phyloP scores from a whole-genome alignment of 2,888 invertebrate genomes.

The Microlaimidae sp. region DNA sequence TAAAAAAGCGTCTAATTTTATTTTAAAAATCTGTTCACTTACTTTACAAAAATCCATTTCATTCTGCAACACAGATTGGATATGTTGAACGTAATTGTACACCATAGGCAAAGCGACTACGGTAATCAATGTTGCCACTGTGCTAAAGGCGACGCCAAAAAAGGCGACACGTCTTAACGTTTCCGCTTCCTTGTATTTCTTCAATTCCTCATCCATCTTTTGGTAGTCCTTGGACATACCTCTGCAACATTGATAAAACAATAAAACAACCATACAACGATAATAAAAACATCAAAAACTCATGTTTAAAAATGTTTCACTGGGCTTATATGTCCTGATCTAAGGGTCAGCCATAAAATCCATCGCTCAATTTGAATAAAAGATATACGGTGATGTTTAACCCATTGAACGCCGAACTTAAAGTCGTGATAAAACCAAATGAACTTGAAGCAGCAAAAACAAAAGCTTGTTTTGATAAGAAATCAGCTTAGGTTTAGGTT shows the following conservation, averaged over 20 bases:
- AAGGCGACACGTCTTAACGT: slow-evolving; percentile 28
- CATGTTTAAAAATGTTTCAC: too few relatives aligned
- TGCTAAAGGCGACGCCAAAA: slow-evolving; percentile 26
- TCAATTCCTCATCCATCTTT: slow-evolving; percentile 22
- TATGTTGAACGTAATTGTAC: slow-evolving; percentile 31
- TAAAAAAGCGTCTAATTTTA: too few relatives aligned
- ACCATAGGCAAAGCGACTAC: slow-evolving; percentile 28
- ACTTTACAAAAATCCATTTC: slow-evolving; percentile 32
- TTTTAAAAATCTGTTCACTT: neutral
- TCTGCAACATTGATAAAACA: neutral
- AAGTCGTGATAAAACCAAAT: too few relatives aligned
- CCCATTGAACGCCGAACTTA: neutral
- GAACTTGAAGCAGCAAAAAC: too few relatives aligned
- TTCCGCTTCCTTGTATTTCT: slow-evolving; percentile 25
- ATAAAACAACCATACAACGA: too few relatives aligned
- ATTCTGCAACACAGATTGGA: slow-evolving; percentile 27
- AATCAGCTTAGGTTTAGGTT: too few relatives aligned
- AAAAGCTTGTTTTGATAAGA: too few relatives aligned
- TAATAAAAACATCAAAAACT: too few relatives aligned
- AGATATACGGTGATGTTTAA: neutral
- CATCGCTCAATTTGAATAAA: neutral
- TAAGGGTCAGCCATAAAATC: neutral
- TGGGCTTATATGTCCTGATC: too few relatives aligned
- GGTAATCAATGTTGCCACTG: slow-evolving; percentile 27
- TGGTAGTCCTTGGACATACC: neutral